phyloP scores from a whole-genome alignment of 1,140 invertebrate species.

The Drosophila burlai region DNA sequence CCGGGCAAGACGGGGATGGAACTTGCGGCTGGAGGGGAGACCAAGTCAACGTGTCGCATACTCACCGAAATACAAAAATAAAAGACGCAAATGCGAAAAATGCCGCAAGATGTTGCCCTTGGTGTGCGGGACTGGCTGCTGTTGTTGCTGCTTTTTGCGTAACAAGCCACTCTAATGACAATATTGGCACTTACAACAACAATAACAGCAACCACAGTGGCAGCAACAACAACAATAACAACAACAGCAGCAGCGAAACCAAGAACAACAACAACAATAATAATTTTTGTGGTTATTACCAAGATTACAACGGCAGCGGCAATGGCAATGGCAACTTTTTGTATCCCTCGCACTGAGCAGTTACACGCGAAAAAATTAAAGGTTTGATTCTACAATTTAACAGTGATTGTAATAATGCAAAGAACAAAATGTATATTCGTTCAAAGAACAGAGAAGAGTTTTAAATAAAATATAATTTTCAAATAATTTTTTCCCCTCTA shows the following conservation, averaged over 20 bases:
- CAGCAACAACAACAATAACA: constrained; percentile 30
- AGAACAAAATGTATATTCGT: too few species aligned
- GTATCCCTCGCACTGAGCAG: constrained; percentile 1
- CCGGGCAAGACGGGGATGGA: not conserved
- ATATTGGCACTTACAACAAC: constrained; percentile 82
- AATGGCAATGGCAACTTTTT: constrained; percentile 57
- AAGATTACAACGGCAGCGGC: constrained; percentile 75
- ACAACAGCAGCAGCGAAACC: constrained; percentile 21
- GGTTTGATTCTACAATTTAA: not conserved
- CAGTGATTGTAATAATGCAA: too few species aligned
- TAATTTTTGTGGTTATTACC: constrained; percentile 75
- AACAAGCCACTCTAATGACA: constrained; percentile 83
- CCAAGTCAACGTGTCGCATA: constrained; percentile 71
- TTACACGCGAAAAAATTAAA: not conserved
- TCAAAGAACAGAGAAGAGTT: too few species aligned
- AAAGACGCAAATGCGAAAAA: constrained; percentile 79
- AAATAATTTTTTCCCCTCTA: too few species aligned
- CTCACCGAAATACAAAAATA: constrained; percentile 68
- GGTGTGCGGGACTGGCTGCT: constrained; percentile 37
- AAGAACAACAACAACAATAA: constrained; percentile 69
- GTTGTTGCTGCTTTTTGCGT: constrained; percentile 64
- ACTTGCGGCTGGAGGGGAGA: not conserved
- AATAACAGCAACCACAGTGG: constrained; percentile 63
- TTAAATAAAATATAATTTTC: too few species aligned
- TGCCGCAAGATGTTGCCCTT: constrained; percentile 79